Conservation (phyloP, 2,888 invertebrate species). For the Mechanitis mazaeus region DNA sequence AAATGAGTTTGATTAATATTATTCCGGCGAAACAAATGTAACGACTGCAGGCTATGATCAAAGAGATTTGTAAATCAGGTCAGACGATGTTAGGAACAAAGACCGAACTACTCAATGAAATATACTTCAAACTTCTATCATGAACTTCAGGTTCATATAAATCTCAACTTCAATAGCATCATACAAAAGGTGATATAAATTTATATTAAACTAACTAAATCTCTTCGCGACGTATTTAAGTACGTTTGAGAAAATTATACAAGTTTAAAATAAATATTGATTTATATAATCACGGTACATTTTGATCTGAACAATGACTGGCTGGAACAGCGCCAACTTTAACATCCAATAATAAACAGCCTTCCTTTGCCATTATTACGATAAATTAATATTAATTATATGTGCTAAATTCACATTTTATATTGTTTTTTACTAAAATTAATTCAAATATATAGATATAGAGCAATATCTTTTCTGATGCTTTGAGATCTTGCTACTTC, state of each 20-base stretch:
- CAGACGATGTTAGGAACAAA: constrained; percentile 41
- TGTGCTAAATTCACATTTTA: no score
- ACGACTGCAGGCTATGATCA: constrained; percentile 49
- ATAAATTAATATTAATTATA: constrained; percentile 35
- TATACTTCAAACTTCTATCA: constrained; percentile 25
- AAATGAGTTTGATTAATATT: constrained; percentile 72
- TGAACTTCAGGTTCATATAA: no score
- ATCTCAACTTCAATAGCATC: no score
- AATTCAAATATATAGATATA: no score
- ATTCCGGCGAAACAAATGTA: constrained; percentile 67
- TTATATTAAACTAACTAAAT: no score
- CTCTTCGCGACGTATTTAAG: no score
- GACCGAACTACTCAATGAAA: constrained; percentile 45
- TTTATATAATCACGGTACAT: constrained; percentile 35
- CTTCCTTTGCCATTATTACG: constrained; percentile 36
- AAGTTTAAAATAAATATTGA: constrained; percentile 28
- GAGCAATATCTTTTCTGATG: no score
- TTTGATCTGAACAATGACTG: constrained; percentile 39
- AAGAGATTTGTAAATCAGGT: constrained; percentile 54
- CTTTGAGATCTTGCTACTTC: no score
- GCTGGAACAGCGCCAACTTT: constrained; percentile 37
- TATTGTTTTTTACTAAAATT: no score
- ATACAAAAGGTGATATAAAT: no score
- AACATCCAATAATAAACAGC: constrained; percentile 38
- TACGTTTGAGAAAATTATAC: no score